Base-by-base conservation (phyloP, 2,113 vertebrate genomes). In the Dryoscopus gambensis region DNA sequence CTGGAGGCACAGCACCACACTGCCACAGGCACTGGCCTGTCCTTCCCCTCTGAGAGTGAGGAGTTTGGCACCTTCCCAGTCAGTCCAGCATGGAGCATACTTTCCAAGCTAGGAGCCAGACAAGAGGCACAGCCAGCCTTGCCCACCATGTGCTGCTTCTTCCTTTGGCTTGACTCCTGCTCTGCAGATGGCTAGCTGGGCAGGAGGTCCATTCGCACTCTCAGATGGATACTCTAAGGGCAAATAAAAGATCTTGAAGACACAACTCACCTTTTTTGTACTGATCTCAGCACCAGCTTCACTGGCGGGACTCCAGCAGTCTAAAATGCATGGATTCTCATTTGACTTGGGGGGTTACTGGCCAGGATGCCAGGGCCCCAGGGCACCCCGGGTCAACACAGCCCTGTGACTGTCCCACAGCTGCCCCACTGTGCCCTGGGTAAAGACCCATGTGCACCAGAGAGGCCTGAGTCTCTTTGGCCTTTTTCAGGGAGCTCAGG, bases 391-490 rank as follows among this genome's bases (percentile, higher is more conserved):
- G 10, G 3, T 6, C 78, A 53, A 17, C 6, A 2, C 5, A 22
- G 23, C 63, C 65, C 75, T 1, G 0, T 14, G 6, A 13, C n/a
- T 33, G 49, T 27, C 68, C 84, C 23, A 30, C 11, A 9, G 11
- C 47, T 57, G 47, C 33, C 50, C 50, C 5, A 5, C 74, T 8
- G 52, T 18, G 62, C 56, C 53, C 80, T 47, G 9, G 9, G 8
- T 19, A 5, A 15, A 49, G 13, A 25, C 7, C 39, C 33, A 3
- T 0, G 0, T 1, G 22, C 20, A 4, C 24, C 2, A 2, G 35
- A 52, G 18, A 33, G 15, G 3, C 6, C 7, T 0, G 5, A 2
- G 9, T 6, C 17, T 19, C 33, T 16, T 7, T 37, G 25, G 27
- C 50, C 85, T 50, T 49, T 42, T 35, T 37, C 4, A n/a, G 52